A percentile compares a stretch with the other conserved stretches of the same genome.
Evolutionary conservation across 2,888 invertebrate genomes (phyloP).

Genomic region (Sphaerophoria rueppellii): DNA sequence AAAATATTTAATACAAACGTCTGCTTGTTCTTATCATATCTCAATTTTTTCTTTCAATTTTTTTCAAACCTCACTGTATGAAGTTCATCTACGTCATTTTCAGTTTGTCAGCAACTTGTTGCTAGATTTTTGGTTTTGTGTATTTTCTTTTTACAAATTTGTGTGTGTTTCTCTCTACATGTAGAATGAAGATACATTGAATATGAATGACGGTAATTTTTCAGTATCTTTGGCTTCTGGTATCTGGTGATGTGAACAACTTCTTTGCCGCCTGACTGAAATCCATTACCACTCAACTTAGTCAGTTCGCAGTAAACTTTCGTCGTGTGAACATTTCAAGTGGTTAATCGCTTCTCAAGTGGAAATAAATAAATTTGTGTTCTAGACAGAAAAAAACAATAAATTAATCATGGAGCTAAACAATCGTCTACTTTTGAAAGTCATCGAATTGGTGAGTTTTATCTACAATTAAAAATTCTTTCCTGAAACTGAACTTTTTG

Average conservation of each 20-base stretch:
- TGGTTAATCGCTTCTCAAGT: neutral
- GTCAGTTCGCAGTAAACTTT: constrained; percentile 20
- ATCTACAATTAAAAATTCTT: constrained; percentile 7
- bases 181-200: neutral
- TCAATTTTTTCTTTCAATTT: no score
- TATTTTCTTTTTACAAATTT: neutral
- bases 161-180: neutral
- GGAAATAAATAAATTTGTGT: constrained; percentile 5
- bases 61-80: constrained; percentile 5
- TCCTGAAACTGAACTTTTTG: neutral
- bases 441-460: constrained; percentile 80
- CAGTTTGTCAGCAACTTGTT: constrained; percentile 54
- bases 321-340: constrained; percentile 11
- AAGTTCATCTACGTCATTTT: neutral
- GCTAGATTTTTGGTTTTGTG: constrained; percentile 11
- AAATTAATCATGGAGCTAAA: constrained; percentile 79
- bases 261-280: constrained; percentile 6
- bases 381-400: constrained; percentile 38
- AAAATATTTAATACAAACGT: no score
- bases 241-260: constrained; percentile 1
- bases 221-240: neutral
- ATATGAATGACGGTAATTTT: neutral
- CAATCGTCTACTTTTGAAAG: constrained; percentile 80
- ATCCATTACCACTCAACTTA: constrained; percentile 31
- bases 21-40: no score